These are phyloP conservation scores for Diorhabda sublineata DNA, from an alignment of 1,140 invertebrate genomes.

Conservation along the genomic window DNA sequence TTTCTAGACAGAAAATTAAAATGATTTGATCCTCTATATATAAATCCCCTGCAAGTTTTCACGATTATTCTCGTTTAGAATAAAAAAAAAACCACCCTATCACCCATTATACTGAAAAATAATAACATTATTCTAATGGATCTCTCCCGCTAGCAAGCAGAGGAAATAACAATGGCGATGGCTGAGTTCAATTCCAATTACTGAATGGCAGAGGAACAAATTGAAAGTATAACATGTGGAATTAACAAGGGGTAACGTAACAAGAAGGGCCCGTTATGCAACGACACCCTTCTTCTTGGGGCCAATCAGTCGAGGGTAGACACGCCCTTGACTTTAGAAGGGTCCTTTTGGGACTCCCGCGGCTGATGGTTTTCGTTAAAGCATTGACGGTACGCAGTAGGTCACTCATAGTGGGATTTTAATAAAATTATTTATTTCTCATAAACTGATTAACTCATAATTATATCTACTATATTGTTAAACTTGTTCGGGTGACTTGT, in stretches of 20 bases:
- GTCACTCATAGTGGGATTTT: neutral
- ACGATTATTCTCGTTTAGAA: too few species aligned
- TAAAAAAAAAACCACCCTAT: neutral
- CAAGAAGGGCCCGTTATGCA: slow-evolving; percentile 30
- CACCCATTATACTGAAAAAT: slow-evolving; percentile 18
- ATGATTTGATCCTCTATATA: too few species aligned
- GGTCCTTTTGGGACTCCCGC: slow-evolving; percentile 24
- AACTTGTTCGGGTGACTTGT: too few species aligned
- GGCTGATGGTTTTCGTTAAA: slow-evolving; percentile 16
- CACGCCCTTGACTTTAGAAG: slow-evolving; percentile 33
- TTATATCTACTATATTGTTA: too few species aligned
- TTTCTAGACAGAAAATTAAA: too few species aligned
- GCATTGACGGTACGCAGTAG: slow-evolving; percentile 1
- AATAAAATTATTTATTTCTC: too few species aligned
- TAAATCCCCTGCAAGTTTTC: too few species aligned
- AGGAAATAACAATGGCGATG: slow-evolving; percentile 30
- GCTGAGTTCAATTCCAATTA: slow-evolving; percentile 29
- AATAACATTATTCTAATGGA: slow-evolving; percentile 33
- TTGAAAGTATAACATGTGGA: slow-evolving; percentile 37
- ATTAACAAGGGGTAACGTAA: slow-evolving; percentile 34
- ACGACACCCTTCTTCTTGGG: slow-evolving; percentile 31
- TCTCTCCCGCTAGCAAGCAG: slow-evolving; percentile 20
- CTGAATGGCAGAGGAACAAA: slow-evolving; percentile 33
- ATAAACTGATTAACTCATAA: too few species aligned
- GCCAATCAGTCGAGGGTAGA: slow-evolving; percentile 31